Base-by-base conservation (phyloP, 2,113 vertebrate genomes). In the Rhabdomys dilectus region DNA sequence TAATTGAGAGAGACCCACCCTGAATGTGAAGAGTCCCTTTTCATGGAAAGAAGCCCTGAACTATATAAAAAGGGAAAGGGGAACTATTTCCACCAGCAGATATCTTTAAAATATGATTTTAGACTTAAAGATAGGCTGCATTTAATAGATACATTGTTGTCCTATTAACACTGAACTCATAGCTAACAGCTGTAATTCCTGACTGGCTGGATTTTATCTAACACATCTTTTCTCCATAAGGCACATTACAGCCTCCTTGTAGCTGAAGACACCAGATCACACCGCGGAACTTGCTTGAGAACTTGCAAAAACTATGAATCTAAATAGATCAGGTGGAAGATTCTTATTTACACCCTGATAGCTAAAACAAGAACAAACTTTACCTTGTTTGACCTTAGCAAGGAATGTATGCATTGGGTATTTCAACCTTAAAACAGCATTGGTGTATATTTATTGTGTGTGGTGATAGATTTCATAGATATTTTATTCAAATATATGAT, bases 81-180 rank as follows among this genome's bases (percentile, higher is more conserved):
- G 24, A 68, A 5, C 42, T 86, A 91, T 91, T 89, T 81, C 48
- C 36, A 85, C 88, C 10, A 91, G 24, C 53, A 84, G 66, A 75
- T 93, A 93, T 64, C 45, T 92, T 96, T 19, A 56, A 88, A 91
- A 80, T 75, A 21, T 68, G 82, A 66, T 31, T 91, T 89, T 89
- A 72, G 91, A 60, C 66, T 89, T 80, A 89, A 86, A 77, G 53
- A 56, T 39, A 45, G 10, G 64, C 53, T 56, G 89, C 68, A 90
- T 70, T 78, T 91, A 82, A 75, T 62, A 91, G 26, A 60, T n/a
- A 53, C 31, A 91, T 58, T 73, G 7, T 89, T 89, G 36, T 70
- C 26, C 89, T 34, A 51, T 89, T 90, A 91, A 95, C 60, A 81
- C n/a, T 81, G 88, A 87, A 82, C 21, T 77, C 60, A 81, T 45